Conservation (phyloP, 2,797 vertebrate genomes). For the Triplophysa bombifrons region DNA sequence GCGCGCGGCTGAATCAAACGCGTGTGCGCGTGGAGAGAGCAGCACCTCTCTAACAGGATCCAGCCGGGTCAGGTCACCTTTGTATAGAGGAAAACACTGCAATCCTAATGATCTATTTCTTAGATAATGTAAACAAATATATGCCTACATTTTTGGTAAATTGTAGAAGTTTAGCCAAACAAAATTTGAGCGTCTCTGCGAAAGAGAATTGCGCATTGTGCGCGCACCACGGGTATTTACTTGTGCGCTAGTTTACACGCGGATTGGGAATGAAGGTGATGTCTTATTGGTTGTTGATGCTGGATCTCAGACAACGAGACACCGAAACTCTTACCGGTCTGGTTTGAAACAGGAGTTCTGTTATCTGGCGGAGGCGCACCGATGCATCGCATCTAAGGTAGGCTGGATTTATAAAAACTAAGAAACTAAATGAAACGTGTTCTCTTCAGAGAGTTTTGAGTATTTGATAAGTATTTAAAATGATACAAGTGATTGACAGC, state of each 20-base stretch:
- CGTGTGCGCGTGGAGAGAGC: slow-evolving; percentile 13
- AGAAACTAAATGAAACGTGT: too few relatives aligned
- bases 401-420: too few relatives aligned
- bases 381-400: slow-evolving; percentile 6
- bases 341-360: background rate
- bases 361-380: background rate
- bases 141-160: background rate
- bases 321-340: background rate
- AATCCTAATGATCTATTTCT: background rate
- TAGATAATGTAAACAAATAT: background rate
- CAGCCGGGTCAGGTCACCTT: background rate
- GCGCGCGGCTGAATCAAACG: slow-evolving; percentile 9
- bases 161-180: background rate
- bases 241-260: background rate
- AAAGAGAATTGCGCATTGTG: background rate
- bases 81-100: background rate
- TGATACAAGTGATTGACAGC: too few relatives aligned
- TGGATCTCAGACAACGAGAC: slow-evolving; percentile 26
- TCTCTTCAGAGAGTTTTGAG: too few relatives aligned
- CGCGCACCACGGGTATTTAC: background rate
- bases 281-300: slow-evolving; percentile 7
- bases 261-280: slow-evolving; percentile 25
- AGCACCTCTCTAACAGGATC: slow-evolving; percentile 10
- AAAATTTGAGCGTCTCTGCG: background rate
- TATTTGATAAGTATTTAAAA: too few relatives aligned